phyloP scores from a whole-genome alignment of 1,140 invertebrate genomes.

The Drosophila takahashii region DNA sequence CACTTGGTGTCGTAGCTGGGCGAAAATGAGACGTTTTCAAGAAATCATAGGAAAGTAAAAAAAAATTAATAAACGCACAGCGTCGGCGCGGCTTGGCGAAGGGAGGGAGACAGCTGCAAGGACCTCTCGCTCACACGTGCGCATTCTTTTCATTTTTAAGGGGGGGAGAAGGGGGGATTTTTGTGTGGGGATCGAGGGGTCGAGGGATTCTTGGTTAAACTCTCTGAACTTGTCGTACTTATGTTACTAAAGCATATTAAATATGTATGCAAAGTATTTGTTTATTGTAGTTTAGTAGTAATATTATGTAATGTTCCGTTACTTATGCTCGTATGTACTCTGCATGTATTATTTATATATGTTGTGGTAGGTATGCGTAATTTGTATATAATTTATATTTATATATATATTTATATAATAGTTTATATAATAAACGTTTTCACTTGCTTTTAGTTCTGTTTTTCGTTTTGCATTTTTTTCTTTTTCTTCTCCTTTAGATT shows the following conservation, averaged over 20 bases:
- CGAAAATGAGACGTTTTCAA: not conserved
- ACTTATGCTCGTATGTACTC: constrained; percentile 68
- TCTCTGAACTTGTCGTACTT: constrained; percentile 42
- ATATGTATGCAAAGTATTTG: constrained; percentile 56
- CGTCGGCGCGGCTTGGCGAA: constrained; percentile 61
- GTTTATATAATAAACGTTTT: constrained; percentile 82
- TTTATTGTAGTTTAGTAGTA: constrained; percentile 65
- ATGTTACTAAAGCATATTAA: constrained; percentile 68
- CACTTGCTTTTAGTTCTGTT: constrained; percentile 44
- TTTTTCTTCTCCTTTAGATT: constrained; percentile 29
- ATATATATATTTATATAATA: constrained; percentile 62
- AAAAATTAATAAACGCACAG: constrained; percentile 19
- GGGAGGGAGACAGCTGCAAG: constrained; percentile 35
- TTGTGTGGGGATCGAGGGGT: not conserved
- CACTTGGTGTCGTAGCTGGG: constrained; percentile 59
- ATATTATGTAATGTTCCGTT: constrained; percentile 80
- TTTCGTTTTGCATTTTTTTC: constrained; percentile 23
- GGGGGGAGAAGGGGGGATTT: not conserved
- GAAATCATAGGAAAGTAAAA: not conserved
- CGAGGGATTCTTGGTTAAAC: constrained; percentile 17
- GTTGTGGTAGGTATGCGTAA: constrained; percentile 52
- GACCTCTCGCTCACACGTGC: constrained; percentile 45
- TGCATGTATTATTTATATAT: constrained; percentile 55
- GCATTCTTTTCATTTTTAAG: constrained; percentile 28
- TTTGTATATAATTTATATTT: constrained; percentile 61